Evolutionary conservation across 1,140 invertebrate species (phyloP).

Genomic region (Drosophila punjabiensis): DNA sequence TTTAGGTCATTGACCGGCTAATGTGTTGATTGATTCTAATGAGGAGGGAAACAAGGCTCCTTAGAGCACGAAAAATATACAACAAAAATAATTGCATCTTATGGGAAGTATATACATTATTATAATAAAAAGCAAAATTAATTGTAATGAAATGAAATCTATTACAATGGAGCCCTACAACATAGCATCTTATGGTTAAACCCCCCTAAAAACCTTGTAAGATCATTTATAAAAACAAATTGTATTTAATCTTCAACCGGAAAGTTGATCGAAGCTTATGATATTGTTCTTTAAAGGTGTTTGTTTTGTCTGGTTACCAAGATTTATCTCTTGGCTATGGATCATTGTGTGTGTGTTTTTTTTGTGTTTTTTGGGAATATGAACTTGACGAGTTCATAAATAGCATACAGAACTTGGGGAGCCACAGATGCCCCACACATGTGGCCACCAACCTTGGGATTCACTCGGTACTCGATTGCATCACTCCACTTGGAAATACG

Average conservation of each 20-base stretch:
- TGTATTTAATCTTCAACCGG: background rate
- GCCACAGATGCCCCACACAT: slow-evolving; percentile 41
- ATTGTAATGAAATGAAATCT: too few relatives aligned
- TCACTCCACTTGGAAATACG: slow-evolving; percentile 21
- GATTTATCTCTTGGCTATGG: background rate
- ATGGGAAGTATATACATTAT: too few relatives aligned
- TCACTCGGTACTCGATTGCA: slow-evolving; percentile 22
- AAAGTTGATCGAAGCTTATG: slow-evolving; percentile 2
- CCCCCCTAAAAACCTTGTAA: background rate
- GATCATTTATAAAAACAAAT: background rate
- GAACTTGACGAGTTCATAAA: slow-evolving; percentile 48
- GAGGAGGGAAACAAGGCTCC: background rate
- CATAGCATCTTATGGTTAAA: background rate
- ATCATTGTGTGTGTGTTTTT: background rate
- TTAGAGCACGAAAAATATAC: background rate
- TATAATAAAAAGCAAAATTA: background rate
- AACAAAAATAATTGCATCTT: background rate
- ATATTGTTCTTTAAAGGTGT: slow-evolving; percentile 1
- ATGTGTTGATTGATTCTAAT: slow-evolving; percentile 45
- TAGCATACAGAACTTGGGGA: slow-evolving; percentile 32
- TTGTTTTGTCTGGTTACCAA: background rate
- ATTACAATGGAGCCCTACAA: background rate
- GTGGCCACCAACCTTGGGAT: slow-evolving; percentile 37
- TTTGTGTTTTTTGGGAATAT: slow-evolving; percentile 7
- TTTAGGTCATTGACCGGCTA: slow-evolving; percentile 46